phyloP scores from a whole-genome alignment of 2,113 vertebrate genomes.

The Poecilia latipinna region DNA sequence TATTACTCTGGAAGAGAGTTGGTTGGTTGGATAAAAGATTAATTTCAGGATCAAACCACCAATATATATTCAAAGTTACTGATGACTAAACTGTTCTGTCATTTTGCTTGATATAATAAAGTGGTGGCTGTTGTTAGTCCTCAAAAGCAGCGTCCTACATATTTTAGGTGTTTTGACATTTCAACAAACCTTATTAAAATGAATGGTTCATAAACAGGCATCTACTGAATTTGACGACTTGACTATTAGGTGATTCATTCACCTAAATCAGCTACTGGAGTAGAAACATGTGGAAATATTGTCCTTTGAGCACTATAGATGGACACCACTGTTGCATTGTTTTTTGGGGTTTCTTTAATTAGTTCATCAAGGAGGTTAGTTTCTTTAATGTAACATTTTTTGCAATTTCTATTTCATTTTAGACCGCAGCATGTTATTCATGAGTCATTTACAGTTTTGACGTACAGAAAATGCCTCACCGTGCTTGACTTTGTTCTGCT shows the following conservation, averaged over 20 bases:
- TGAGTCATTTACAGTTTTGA: conserved; percentile 2
- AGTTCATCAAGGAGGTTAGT: too few species aligned
- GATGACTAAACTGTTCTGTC: too few species aligned
- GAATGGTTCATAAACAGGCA: too few species aligned
- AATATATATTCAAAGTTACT: too few species aligned
- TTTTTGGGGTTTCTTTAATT: too few species aligned
- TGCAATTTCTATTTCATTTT: background rate
- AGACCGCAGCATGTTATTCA: background rate
- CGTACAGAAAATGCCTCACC: background rate
- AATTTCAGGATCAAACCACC: too few species aligned
- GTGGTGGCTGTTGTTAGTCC: background rate
- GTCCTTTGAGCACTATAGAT: background rate
- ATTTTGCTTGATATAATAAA: background rate
- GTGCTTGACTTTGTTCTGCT: conserved; percentile 7
- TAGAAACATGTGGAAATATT: background rate
- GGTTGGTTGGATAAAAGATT: too few species aligned
- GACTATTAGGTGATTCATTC: background rate
- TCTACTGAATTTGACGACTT: background rate
- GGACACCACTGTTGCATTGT: background rate
- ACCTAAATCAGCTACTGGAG: background rate
- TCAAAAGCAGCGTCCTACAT: background rate
- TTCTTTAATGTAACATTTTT: background rate
- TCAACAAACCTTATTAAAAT: background rate
- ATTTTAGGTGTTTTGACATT: background rate
- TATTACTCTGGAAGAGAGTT: background rate